Evolutionary conservation across 37 sponge, comb jelly and placozoan genomes (phyloP).

Genomic region (Aphrocallistes beatrix): DNA sequence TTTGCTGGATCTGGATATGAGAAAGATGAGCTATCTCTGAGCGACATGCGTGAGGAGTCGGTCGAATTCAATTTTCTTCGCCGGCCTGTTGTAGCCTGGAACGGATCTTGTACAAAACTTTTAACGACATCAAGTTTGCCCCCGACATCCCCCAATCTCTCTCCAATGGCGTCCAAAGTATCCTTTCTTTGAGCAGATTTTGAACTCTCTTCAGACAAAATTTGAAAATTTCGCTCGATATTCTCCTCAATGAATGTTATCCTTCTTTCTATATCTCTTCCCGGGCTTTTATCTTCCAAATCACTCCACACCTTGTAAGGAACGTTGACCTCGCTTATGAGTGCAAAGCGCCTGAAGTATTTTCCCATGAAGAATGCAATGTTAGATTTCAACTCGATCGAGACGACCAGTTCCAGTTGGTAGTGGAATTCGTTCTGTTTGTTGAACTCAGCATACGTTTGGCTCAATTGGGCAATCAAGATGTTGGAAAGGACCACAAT

Average conservation of each 20-base stretch:
- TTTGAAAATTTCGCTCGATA: neutral
- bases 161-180: neutral
- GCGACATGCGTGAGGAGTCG: neutral
- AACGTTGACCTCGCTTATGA: neutral
- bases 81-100: neutral
- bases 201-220: neutral
- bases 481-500: conserved; percentile 5
- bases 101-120: neutral
- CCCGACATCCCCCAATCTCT: neutral
- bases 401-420: neutral
- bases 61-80: neutral
- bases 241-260: conserved; percentile 13
- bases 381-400: neutral
- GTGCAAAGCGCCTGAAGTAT: neutral
- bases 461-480: neutral
- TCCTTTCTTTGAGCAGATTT: neutral
- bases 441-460: neutral
- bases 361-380: neutral
- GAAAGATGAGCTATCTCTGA: neutral
- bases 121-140: neutral
- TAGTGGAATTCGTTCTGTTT: conserved; percentile 13
- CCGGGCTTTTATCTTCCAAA: neutral
- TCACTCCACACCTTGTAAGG: neutral
- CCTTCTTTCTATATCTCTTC: neutral
- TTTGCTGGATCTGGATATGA: neutral